phyloP scores from a whole-genome alignment of 2,113 vertebrate genomes.

The Podiceps cristatus region DNA sequence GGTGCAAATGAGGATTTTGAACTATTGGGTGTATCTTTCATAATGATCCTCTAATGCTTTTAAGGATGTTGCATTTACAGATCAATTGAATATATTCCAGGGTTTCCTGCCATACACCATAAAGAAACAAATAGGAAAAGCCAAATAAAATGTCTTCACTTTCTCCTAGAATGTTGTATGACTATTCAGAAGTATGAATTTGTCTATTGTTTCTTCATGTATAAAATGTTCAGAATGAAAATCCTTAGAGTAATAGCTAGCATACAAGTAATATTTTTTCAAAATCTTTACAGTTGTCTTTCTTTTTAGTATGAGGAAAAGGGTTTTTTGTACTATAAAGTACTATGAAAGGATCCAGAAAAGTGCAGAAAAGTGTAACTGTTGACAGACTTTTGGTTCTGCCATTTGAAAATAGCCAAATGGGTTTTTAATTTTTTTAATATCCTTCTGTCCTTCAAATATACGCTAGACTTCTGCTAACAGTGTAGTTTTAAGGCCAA shows the following conservation, averaged over 20 bases:
- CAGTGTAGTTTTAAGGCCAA: background rate
- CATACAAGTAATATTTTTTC: background rate
- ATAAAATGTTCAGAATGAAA: slow-evolving; percentile 31
- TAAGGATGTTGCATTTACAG: background rate
- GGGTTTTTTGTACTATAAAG: background rate
- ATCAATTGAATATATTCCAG: background rate
- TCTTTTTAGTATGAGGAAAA: background rate
- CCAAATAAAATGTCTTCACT: background rate
- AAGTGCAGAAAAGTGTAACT: background rate
- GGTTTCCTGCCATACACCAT: background rate
- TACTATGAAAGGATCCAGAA: background rate
- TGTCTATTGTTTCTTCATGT: background rate
- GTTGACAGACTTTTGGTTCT: background rate
- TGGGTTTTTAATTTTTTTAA: background rate
- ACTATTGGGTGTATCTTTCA: background rate
- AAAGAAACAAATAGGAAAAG: background rate
- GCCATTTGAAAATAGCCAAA: background rate
- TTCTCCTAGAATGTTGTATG: background rate
- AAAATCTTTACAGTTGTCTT: background rate
- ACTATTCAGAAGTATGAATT: slow-evolving; percentile 24
- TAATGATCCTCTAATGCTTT: slow-evolving; percentile 1
- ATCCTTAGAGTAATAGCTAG: slow-evolving; percentile 27
- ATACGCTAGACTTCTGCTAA: background rate
- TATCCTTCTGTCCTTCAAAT: background rate
- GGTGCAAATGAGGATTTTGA: background rate